A percentile compares a stretch with the other conserved stretches of the same genome.
Evolutionary conservation across 2,113 vertebrate species (phyloP).

Genomic region (Empidonax traillii): DNA sequence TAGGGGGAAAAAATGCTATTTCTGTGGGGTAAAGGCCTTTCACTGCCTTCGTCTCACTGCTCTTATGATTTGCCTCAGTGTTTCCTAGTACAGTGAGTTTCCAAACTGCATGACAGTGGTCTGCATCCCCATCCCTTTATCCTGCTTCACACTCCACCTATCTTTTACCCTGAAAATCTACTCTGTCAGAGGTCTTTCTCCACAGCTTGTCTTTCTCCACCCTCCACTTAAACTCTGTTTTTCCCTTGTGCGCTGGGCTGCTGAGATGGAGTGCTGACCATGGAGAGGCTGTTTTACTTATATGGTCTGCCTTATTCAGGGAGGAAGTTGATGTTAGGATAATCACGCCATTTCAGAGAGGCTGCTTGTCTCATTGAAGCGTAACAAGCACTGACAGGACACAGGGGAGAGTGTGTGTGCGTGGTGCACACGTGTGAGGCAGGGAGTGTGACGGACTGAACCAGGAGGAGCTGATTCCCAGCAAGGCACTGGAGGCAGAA

Average conservation of each 20-base stretch:
- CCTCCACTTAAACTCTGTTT: background rate
- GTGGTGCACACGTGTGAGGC: background rate
- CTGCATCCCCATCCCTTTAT: background rate
- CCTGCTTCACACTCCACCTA: background rate
- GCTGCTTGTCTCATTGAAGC: background rate
- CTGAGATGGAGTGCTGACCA: background rate
- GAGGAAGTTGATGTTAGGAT: background rate
- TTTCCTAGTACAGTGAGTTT: background rate
- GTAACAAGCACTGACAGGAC: background rate
- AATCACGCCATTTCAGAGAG: constrained; percentile 8
- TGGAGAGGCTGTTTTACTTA: constrained; percentile 4
- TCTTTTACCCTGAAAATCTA: background rate
- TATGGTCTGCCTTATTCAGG: background rate
- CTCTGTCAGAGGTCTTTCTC: background rate
- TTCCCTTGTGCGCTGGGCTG: background rate
- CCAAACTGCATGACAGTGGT: background rate
- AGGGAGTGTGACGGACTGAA: background rate
- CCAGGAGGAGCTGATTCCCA: background rate
- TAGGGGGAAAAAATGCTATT: background rate
- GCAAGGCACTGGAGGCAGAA: background rate
- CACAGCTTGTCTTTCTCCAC: background rate
- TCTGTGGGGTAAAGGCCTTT: background rate
- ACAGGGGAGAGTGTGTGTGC: background rate
- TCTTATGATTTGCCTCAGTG: background rate
- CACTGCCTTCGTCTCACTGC: background rate